Evolutionary conservation across 1,140 invertebrate genomes (phyloP).

Genomic region (Drosophila lini): DNA sequence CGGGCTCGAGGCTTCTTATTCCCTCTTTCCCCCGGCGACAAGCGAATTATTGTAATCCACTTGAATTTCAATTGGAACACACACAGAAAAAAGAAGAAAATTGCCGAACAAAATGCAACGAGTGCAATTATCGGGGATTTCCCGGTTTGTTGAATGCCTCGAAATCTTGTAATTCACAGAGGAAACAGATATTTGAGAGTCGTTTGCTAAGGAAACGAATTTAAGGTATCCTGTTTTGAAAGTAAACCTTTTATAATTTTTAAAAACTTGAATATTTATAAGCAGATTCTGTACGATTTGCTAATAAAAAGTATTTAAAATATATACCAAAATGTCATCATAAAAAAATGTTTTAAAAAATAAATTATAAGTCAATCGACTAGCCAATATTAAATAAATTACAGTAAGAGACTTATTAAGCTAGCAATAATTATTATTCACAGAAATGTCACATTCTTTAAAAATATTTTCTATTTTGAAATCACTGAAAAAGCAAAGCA

Average conservation of each 20-base stretch:
- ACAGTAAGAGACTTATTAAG: background rate
- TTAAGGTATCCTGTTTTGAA: background rate
- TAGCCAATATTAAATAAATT: background rate
- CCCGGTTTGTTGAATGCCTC: conserved; percentile 20
- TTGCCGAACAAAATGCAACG: conserved; percentile 24
- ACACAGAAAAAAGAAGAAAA: conserved; percentile 11
- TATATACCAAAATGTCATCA: background rate
- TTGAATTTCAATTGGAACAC: conserved; percentile 60
- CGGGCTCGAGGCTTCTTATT: conserved; percentile 8
- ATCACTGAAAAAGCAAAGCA: background rate
- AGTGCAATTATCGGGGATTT: conserved; percentile 58
- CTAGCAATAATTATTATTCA: background rate
- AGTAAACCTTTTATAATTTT: background rate
- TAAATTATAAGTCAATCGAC: background rate
- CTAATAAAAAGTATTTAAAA: background rate
- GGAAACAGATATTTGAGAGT: background rate
- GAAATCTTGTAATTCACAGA: conserved; percentile 18
- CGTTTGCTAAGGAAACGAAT: background rate
- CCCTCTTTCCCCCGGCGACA: conserved; percentile 4
- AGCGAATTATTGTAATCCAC: conserved; percentile 76
- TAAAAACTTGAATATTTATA: background rate
- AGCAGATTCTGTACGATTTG: background rate
- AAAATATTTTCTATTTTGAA: background rate
- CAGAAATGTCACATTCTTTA: background rate
- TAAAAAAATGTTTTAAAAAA: background rate